Evolutionary conservation across 2,113 vertebrate species (phyloP).

Genomic region (Pteronura brasiliensis): DNA sequence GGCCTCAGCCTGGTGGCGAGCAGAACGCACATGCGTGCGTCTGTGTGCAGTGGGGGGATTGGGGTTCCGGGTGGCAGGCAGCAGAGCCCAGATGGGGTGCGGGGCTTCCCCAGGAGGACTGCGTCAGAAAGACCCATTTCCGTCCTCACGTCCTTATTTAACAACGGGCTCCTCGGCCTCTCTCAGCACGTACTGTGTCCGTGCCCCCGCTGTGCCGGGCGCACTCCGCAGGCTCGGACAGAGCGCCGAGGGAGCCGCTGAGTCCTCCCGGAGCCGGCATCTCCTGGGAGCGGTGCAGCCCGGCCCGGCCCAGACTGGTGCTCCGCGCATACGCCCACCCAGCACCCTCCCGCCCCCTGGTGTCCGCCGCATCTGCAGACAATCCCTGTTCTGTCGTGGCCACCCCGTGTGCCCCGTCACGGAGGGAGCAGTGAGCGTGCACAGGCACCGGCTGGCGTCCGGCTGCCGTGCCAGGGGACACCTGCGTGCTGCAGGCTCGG

Average conservation of each 20-base stretch:
- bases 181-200: neutral
- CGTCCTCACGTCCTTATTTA: neutral
- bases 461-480: neutral
- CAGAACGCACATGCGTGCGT: too few species aligned
- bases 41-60: neutral
- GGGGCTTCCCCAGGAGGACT: neutral
- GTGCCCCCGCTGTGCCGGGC: neutral
- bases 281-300: neutral
- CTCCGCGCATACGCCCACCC: neutral
- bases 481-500: neutral
- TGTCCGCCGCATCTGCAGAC: rapidly evolving
- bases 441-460: neutral
- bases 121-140: neutral
- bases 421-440: neutral
- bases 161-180: neutral
- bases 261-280: neutral
- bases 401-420: neutral
- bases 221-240: rapidly evolving
- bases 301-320: neutral
- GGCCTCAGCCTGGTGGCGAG: neutral
- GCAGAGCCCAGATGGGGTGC: neutral
- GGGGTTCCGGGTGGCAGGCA: neutral
- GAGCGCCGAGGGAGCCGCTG: too few species aligned
- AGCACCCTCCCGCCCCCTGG: neutral
- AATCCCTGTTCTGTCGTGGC: neutral